These are phyloP conservation scores for Pristionchus japonicus DNA, from an alignment of 2,888 invertebrate genomes.

Conservation along the genomic window DNA sequence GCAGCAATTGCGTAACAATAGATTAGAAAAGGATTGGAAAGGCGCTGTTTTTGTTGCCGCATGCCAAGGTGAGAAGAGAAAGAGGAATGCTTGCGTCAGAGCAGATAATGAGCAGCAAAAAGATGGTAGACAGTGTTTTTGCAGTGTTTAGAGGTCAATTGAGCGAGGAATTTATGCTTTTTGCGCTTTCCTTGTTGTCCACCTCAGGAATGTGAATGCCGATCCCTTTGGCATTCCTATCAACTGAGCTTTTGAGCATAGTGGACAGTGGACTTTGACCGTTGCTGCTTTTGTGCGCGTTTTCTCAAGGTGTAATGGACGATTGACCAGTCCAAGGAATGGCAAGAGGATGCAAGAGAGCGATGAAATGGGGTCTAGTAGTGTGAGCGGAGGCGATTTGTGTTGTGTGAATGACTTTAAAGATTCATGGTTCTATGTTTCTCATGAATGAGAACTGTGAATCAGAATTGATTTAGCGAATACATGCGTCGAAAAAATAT, in stretches of 20 bases:
- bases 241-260: too few relatives aligned
- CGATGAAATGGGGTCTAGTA: slow-evolving; percentile 15
- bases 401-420: neutral
- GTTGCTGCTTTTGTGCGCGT: neutral
- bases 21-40: too few relatives aligned
- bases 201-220: too few relatives aligned
- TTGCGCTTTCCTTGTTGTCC: neutral
- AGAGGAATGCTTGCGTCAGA: neutral
- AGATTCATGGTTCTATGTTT: neutral
- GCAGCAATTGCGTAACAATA: neutral
- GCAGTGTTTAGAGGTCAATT: neutral
- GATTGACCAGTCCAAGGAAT: neutral
- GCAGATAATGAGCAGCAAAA: too few relatives aligned
- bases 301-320: neutral
- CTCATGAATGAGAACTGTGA: neutral
- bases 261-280: neutral
- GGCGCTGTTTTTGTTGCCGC: neutral
- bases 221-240: neutral
- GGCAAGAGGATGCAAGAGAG: neutral
- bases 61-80: neutral
- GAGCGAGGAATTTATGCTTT: neutral
- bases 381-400: neutral
- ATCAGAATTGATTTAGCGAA: neutral
- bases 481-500: too few relatives aligned
- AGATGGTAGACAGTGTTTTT: neutral